Base-by-base conservation (phyloP, 1,140 invertebrate genomes). In the Drosophila prosaltans region DNA sequence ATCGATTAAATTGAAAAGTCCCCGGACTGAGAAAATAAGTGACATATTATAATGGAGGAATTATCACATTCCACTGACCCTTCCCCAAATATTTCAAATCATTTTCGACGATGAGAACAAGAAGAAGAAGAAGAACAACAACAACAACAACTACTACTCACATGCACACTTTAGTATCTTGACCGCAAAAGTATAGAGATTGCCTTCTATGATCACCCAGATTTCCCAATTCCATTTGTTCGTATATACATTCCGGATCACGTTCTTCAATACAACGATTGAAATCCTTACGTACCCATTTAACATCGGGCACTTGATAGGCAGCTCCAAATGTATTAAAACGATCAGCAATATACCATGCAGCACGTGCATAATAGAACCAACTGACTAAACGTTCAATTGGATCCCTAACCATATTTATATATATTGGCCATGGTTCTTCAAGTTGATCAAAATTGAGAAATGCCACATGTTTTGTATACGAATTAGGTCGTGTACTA, bases 231-330 rank as follows among this genome's bases (percentile, higher is more conserved):
- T 97, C 96, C 1, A 96, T 96, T 81, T 96, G 95, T 16, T 96
- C 91, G 92, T 97, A 97, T 62, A 94, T 94, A 82, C 97, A 98
- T 92, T 98, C 97, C 36, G 95, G 94, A 92, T 98, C 97, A 26
- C 95, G 95, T 58, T 95, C 95, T 64, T 97, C 91, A 21, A 98
- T 96, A 82, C 97, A 98, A 6, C 95, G 95, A 89, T 97, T 96
- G 91, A 97, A 98, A 92, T 97, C 96, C 95, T 97, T 98, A 89
- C 96, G 97, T 0, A 98, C 92, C 97, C 97, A 98, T 93, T 30
- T 94, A n/a, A 95, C 95, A 92, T 96, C 95, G 8, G 96, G 97
- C 59, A 97, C 89, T 48, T 95, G 95, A 57, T 97, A 55, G 86
- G 97, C 96, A 84, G 97, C 96, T 0, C 97, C 96, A 91, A 97